Percentiles rank a stretch among this genome's conserved stretches.
These are phyloP conservation scores for Mycalesis mineus DNA, from an alignment of 2,888 invertebrate species.

Conservation along the genomic window DNA sequence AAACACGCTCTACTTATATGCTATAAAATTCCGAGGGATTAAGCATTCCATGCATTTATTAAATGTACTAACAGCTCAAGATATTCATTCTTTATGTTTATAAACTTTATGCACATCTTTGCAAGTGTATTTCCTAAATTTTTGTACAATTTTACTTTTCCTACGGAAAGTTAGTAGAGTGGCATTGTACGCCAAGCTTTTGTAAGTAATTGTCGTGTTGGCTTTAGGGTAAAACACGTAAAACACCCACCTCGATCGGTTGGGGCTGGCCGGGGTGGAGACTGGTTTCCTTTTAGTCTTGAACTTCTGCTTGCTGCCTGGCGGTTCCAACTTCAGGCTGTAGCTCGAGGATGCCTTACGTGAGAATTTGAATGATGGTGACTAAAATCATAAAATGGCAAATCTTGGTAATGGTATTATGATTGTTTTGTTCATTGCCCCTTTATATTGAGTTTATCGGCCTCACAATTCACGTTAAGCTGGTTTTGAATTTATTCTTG, in stretches of 20 bases:
- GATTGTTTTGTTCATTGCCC: constrained; percentile 11
- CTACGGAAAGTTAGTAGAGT: too few species aligned
- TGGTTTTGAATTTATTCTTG: background rate
- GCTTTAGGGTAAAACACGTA: too few species aligned
- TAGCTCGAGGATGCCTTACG: constrained; percentile 98
- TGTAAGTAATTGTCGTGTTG: too few species aligned
- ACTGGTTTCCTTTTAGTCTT: constrained; percentile 93
- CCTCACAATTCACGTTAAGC: background rate
- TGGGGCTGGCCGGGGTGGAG: constrained; percentile 96
- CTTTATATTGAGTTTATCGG: background rate
- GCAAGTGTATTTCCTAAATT: too few species aligned
- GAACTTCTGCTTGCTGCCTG: constrained; percentile 89
- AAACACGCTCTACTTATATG: too few species aligned
- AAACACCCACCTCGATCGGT: constrained; percentile 77
- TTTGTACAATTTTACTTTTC: too few species aligned
- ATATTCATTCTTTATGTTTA: too few species aligned
- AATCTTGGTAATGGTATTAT: constrained; percentile 25
- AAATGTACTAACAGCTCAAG: too few species aligned
- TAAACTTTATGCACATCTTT: too few species aligned
- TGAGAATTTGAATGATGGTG: constrained; percentile 98
- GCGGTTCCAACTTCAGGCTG: constrained; percentile 95
- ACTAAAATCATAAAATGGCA: constrained; percentile 80
- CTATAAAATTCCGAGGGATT: too few species aligned
- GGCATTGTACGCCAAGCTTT: too few species aligned
- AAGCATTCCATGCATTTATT: too few species aligned